Percentiles rank a stretch among this genome's conserved stretches.
Evolutionary conservation across 64 coral and sea anemone species (phyloP).

Genomic region (Exaiptasia diaphana): DNA sequence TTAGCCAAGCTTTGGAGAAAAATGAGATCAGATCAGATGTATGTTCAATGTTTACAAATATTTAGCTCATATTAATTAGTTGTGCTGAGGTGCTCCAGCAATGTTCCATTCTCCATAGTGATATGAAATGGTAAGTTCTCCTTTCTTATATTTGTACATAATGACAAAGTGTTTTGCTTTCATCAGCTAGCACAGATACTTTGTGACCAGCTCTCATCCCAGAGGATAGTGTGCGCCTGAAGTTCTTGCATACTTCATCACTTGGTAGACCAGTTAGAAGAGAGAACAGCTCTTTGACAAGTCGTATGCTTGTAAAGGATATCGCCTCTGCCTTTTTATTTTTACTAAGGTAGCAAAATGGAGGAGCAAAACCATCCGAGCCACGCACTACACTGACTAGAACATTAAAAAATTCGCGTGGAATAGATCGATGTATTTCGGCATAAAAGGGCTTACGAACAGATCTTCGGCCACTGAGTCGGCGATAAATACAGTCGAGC

Average conservation of each 20-base stretch:
- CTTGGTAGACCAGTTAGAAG: slow-evolving; percentile 15
- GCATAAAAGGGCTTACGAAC: slow-evolving; percentile 47
- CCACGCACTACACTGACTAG: slow-evolving; percentile 11
- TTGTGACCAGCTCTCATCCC: slow-evolving; percentile 36
- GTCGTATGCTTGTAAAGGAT: slow-evolving; percentile 38
- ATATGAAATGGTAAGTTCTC: slow-evolving; percentile 56
- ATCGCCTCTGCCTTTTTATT: slow-evolving; percentile 65
- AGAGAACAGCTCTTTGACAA: slow-evolving; percentile 47
- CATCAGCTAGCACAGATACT: slow-evolving; percentile 43
- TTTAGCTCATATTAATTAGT: too few relatives aligned
- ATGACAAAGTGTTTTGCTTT: slow-evolving; percentile 61
- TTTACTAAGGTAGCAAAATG: slow-evolving; percentile 34
- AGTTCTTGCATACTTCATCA: slow-evolving; percentile 20
- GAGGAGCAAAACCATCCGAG: slow-evolving; percentile 32
- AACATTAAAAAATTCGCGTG: slow-evolving; percentile 37
- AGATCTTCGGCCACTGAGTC: background rate
- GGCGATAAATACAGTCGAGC: slow-evolving; percentile 12
- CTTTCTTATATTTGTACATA: slow-evolving; percentile 43
- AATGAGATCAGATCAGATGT: too few relatives aligned
- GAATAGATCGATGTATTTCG: slow-evolving; percentile 41
- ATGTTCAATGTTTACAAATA: slow-evolving; percentile 2
- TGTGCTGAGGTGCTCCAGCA: slow-evolving; percentile 55
- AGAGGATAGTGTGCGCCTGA: slow-evolving; percentile 27
- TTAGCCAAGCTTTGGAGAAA: too few relatives aligned
- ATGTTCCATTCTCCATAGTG: slow-evolving; percentile 76